phyloP scores from a whole-genome alignment of 2,797 vertebrate genomes.

The Enteromius mattozi region DNA sequence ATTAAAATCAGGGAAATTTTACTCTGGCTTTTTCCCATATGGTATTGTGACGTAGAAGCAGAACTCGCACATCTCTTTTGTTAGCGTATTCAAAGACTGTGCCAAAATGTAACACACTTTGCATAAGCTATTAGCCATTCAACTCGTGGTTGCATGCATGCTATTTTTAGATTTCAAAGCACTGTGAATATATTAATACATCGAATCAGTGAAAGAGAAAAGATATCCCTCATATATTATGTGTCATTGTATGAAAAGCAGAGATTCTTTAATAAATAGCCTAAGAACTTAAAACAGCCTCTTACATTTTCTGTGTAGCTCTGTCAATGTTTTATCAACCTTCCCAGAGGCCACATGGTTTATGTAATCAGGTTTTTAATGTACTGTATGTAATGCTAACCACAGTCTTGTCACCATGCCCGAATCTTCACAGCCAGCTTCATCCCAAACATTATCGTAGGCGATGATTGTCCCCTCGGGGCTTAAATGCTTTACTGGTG shows the following conservation, averaged over 20 bases:
- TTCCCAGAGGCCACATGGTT: conserved; percentile 15
- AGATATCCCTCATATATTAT: conserved; percentile 16
- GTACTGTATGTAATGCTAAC: conserved; percentile 17
- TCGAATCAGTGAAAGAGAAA: conserved; percentile 18
- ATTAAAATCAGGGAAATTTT: conserved; percentile 16
- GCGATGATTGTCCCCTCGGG: conserved; percentile 44
- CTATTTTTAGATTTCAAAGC: conserved; percentile 49
- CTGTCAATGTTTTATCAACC: conserved; percentile 2
- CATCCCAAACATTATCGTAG: conserved; percentile 57
- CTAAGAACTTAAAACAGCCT: conserved; percentile 3
- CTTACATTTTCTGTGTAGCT: background rate
- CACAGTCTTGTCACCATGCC: conserved; percentile 1
- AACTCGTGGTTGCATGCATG: conserved; percentile 31
- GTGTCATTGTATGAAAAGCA: conserved; percentile 15
- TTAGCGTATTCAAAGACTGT: conserved; percentile 33
- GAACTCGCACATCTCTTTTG: conserved; percentile 5
- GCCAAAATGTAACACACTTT: conserved; percentile 33
- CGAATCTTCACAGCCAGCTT: conserved; percentile 31
- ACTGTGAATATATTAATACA: conserved; percentile 39
- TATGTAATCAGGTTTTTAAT: conserved; percentile 20
- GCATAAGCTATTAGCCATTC: conserved; percentile 37
- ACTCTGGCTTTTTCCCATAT: background rate
- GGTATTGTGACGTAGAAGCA: background rate
- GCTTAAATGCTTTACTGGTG: conserved; percentile 45
- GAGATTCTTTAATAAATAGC: background rate